These are phyloP conservation scores for Agrypnia vestita DNA, from an alignment of 1,140 invertebrate species.

Conservation along the genomic window DNA sequence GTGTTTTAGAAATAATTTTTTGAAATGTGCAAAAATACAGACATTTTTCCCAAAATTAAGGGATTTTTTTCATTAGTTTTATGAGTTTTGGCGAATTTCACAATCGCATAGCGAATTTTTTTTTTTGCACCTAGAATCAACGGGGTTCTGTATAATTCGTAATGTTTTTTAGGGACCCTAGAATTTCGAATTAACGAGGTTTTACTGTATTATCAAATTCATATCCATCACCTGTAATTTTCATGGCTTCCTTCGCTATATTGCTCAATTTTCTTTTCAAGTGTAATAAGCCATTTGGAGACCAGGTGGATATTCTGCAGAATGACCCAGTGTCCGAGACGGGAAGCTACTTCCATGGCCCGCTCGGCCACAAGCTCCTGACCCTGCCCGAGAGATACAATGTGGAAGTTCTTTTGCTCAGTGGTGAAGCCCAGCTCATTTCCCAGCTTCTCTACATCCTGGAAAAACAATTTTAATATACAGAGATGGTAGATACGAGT, in stretches of 20 bases:
- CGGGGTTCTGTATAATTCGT: no score
- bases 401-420: slow-evolving; percentile 91
- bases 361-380: slow-evolving; percentile 93
- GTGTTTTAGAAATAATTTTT: no score
- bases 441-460: slow-evolving; percentile 70
- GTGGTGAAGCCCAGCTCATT: slow-evolving; percentile 85
- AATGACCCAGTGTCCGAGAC: slow-evolving; percentile 94
- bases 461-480: neutral
- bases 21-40: no score
- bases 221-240: slow-evolving; percentile 75
- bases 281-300: slow-evolving; percentile 86
- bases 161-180: no score
- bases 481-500: no score
- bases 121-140: no score
- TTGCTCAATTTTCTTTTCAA: slow-evolving; percentile 95
- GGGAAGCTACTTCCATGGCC: slow-evolving; percentile 85
- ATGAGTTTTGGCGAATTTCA: no score
- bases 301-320: slow-evolving; percentile 94
- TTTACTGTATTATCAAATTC: no score
- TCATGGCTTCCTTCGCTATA: slow-evolving; percentile 79
- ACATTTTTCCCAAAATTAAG: no score
- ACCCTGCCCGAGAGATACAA: slow-evolving; percentile 94
- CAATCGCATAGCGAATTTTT: no score
- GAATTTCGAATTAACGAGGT: no score
- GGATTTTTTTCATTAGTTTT: no score